These are phyloP conservation scores for Oreochromis tanganicae DNA, from an alignment of 2,113 vertebrate genomes.

Conservation along the genomic window DNA sequence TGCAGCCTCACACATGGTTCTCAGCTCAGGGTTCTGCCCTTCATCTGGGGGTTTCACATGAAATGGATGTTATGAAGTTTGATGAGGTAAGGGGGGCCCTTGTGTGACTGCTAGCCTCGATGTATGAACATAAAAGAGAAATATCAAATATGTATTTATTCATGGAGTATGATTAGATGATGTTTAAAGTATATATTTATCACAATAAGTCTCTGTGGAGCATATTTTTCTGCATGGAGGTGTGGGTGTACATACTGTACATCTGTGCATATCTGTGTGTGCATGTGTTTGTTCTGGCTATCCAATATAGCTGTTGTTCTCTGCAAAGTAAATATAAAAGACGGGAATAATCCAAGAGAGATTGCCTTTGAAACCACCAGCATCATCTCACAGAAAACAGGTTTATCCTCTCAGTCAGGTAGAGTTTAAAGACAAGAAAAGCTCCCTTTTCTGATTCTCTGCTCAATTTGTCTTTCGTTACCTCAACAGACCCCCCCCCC, in stretches of 20 bases:
- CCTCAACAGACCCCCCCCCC: background rate
- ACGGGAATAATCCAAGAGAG: slow-evolving; percentile 19
- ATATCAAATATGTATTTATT: slow-evolving; percentile 8
- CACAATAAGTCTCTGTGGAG: background rate
- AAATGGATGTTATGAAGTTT: slow-evolving; percentile 28
- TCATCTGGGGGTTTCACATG: slow-evolving; percentile 1
- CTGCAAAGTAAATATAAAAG: slow-evolving; percentile 27
- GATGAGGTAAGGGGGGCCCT: background rate
- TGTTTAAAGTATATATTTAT: slow-evolving; percentile 15
- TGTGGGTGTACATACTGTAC: slow-evolving; percentile 9
- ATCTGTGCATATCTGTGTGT: background rate
- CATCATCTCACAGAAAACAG: background rate
- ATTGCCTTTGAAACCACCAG: slow-evolving; percentile 26
- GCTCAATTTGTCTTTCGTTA: background rate
- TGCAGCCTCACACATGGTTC: background rate
- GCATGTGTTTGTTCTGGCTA: slow-evolving; percentile 2
- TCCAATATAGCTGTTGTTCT: slow-evolving; percentile 42
- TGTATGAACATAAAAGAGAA: slow-evolving; percentile 13
- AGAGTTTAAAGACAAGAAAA: background rate
- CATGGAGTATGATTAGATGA: slow-evolving; percentile 11
- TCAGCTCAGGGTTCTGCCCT: background rate
- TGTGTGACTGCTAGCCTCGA: background rate
- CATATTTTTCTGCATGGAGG: background rate
- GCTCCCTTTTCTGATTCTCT: background rate
- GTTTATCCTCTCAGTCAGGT: background rate